Conservation (phyloP, 2,888 invertebrate genomes). For the Drosophila mercatorum region DNA sequence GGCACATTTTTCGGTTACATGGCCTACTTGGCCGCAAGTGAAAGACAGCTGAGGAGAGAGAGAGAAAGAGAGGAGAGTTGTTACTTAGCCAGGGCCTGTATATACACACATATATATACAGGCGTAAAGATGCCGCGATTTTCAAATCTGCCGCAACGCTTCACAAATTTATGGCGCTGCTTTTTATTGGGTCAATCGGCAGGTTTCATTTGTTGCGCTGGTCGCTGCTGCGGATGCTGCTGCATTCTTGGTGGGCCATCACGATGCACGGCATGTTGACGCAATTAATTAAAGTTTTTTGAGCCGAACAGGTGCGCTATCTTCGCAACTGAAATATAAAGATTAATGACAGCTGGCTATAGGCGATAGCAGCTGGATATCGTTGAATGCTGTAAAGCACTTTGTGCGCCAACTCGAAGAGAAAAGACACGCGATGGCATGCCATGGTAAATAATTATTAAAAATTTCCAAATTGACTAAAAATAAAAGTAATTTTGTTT, state of each 20-base stretch:
- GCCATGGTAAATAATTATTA: not conserved
- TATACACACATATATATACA: not conserved
- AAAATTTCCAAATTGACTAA: not conserved
- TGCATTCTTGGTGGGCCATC: slow-evolving; percentile 68
- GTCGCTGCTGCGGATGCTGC: slow-evolving; percentile 5
- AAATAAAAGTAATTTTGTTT: not conserved
- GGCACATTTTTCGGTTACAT: slow-evolving; percentile 72
- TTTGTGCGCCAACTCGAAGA: not conserved
- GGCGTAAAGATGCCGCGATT: slow-evolving; percentile 50
- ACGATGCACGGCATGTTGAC: slow-evolving; percentile 46
- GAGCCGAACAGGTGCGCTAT: slow-evolving; percentile 47
- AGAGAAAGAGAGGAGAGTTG: slow-evolving; percentile 18
- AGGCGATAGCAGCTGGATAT: not conserved
- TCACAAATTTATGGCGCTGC: slow-evolving; percentile 64
- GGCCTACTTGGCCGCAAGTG: slow-evolving; percentile 68
- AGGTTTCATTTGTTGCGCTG: slow-evolving; percentile 60
- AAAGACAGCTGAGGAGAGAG: slow-evolving; percentile 22
- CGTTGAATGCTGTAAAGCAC: slow-evolving; percentile 1
- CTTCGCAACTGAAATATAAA: not conserved
- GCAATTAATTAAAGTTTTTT: slow-evolving; percentile 66
- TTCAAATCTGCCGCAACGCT: slow-evolving; percentile 34
- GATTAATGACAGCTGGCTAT: slow-evolving; percentile 36
- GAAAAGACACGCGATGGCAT: not conserved
- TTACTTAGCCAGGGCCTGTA: slow-evolving; percentile 44
- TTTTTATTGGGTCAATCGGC: slow-evolving; percentile 76